Evolutionary conservation across 2,113 vertebrate species (phyloP), one percentile per base, ranked within the genome.

Genomic region (Ictalurus punctatus): DNA sequence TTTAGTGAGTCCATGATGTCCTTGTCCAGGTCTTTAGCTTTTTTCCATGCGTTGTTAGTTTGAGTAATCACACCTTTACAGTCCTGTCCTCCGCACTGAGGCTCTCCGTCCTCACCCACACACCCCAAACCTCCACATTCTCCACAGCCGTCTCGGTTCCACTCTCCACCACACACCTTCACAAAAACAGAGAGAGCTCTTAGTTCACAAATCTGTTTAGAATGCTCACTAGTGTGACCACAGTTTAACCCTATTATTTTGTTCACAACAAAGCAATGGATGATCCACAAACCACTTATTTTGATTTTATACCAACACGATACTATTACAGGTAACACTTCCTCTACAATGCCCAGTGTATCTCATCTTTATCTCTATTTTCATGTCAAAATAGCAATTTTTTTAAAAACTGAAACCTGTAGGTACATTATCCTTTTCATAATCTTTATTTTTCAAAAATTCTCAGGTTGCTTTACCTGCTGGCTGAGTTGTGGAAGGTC

Each of bases 101-200:
- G 94, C 6, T 89, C 87, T 0, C 96, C 97, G 0, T 96, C 96
- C 0, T 95, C 93, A 0, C 92, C 94, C 0, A 89, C 92, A 52
- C 98, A 99, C 83, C 90, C 95, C 3, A 98, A 89, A 0, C 98
- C 97, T 0, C 98, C 98, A 4, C 98, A 99, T 65, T 93, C 94
- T 0, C 95, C 92, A 83, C 98, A 99, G 80, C n/a, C 34, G 1
- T 96, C 96, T 7, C 3, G 2, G 94, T 94, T 61, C 96, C 85
- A 86, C 0, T 95, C 94, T 0, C 95, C 96, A 19, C 98, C 98
- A 23, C 98, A 99, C 0, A 95, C 97, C 98, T 99, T 91, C 34
- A 74, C 34, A 54, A 67, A 82, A 14, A 44, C 3, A n/a, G 59
- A 14, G 85, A 86, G 85, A 85, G 0, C 30, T 88, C 27, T 54